These are phyloP conservation scores for Heloderma charlesbogerti DNA, from an alignment of 2,113 vertebrate genomes.

Conservation along the genomic window DNA sequence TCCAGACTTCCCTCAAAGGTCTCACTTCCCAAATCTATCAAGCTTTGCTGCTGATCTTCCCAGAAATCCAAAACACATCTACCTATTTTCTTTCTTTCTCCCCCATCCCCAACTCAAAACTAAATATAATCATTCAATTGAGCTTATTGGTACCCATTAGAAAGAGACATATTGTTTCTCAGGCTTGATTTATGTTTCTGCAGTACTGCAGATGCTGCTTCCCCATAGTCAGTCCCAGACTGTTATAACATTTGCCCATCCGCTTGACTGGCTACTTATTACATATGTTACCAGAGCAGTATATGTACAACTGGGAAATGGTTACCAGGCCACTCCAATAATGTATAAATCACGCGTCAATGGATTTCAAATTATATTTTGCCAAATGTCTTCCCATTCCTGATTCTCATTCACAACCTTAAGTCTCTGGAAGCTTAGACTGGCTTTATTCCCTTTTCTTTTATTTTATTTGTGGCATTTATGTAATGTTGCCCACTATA, in stretches of 20 bases:
- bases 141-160: neutral
- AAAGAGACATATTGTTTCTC: neutral
- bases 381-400: neutral
- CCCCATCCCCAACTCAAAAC: neutral
- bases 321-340: neutral
- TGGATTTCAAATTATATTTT: neutral
- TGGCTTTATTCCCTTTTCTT: neutral
- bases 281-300: neutral
- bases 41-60: neutral
- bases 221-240: neutral
- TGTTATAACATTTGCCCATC: neutral
- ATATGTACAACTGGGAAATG: neutral
- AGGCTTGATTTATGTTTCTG: neutral
- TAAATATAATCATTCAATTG: neutral
- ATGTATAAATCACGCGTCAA: neutral
- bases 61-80: neutral
- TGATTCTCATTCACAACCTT: neutral
- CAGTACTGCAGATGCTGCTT: neutral
- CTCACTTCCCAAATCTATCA: neutral
- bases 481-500: neutral
- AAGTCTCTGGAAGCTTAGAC: neutral
- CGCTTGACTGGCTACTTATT: too few species aligned
- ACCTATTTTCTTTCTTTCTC: neutral
- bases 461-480: neutral
- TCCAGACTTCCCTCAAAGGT: neutral